phyloP scores from a whole-genome alignment of 2,113 vertebrate species.

The Gallinago media region DNA sequence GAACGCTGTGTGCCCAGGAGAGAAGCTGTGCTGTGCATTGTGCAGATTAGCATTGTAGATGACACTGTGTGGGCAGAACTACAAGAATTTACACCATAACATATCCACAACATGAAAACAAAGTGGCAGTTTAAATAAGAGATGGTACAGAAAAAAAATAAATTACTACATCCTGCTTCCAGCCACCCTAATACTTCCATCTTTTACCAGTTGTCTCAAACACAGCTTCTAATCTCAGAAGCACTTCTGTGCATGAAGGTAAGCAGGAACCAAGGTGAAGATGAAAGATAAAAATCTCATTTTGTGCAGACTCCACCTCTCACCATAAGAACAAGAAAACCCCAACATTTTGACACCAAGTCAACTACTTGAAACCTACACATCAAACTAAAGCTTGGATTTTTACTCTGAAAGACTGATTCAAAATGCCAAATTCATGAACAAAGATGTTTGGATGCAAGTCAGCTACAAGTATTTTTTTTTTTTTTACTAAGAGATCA shows the following conservation, averaged over 20 bases:
- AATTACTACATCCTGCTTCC: slow-evolving; percentile 5
- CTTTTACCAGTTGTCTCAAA: background rate
- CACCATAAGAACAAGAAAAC: background rate
- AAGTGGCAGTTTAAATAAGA: slow-evolving; percentile 20
- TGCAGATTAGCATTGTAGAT: slow-evolving; percentile 56
- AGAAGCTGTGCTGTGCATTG: slow-evolving; percentile 54
- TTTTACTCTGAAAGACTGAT: background rate
- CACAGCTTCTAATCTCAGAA: background rate
- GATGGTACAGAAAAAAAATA: background rate
- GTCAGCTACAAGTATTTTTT: background rate
- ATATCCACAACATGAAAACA: slow-evolving; percentile 51
- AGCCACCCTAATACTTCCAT: background rate
- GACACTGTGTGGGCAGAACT: background rate
- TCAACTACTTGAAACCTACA: background rate
- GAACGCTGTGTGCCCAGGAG: slow-evolving; percentile 44
- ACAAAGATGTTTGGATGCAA: background rate
- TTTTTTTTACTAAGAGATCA: background rate
- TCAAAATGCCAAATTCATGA: background rate
- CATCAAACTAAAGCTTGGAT: background rate
- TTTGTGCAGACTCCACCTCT: background rate
- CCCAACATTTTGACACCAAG: background rate
- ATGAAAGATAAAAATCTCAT: background rate
- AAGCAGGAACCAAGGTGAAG: background rate
- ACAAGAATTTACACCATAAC: background rate
- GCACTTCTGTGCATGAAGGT: background rate